Evolutionary conservation across 2,888 invertebrate genomes (phyloP).

Genomic region (Nudaria mundana): DNA sequence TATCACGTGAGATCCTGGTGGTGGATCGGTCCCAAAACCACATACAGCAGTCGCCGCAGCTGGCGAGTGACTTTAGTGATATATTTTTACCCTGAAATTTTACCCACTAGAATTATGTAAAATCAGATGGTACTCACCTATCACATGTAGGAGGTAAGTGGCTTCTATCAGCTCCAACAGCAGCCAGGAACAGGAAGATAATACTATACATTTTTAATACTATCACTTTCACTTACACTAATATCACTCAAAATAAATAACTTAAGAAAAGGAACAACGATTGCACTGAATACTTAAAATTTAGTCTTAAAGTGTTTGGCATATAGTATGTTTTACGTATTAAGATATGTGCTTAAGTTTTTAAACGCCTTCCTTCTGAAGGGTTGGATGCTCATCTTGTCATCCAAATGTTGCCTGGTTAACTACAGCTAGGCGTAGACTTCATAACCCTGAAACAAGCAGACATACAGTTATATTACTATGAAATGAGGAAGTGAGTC

Average conservation of each 20-base stretch:
- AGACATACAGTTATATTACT: too few species aligned
- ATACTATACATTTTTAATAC: constrained; percentile 48
- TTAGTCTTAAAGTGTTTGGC: constrained; percentile 13
- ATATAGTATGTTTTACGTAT: constrained; percentile 51
- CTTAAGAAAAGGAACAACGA: constrained; percentile 50
- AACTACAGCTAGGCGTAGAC: constrained; percentile 35
- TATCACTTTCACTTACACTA: constrained; percentile 49
- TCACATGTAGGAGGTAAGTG: constrained; percentile 76
- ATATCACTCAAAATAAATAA: constrained; percentile 55
- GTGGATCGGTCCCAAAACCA: too few species aligned
- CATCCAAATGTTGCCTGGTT: constrained; percentile 36
- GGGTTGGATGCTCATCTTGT: constrained; percentile 61
- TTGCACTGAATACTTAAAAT: constrained; percentile 26
- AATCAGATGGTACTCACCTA: constrained; percentile 63
- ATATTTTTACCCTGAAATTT: too few species aligned
- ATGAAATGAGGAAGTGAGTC: too few species aligned
- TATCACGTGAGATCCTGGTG: too few species aligned
- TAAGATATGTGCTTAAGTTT: constrained; percentile 61
- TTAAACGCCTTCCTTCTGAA: constrained; percentile 63
- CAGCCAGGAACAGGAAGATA: constrained; percentile 46
- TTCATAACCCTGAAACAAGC: constrained; percentile 60
- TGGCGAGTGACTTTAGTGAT: too few species aligned
- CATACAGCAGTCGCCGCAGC: too few species aligned
- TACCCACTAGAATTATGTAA: not conserved
- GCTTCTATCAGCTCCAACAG: constrained; percentile 60